Base-by-base conservation (phyloP, 2,797 vertebrate species). In the Rhadinocentrus ornatus region DNA sequence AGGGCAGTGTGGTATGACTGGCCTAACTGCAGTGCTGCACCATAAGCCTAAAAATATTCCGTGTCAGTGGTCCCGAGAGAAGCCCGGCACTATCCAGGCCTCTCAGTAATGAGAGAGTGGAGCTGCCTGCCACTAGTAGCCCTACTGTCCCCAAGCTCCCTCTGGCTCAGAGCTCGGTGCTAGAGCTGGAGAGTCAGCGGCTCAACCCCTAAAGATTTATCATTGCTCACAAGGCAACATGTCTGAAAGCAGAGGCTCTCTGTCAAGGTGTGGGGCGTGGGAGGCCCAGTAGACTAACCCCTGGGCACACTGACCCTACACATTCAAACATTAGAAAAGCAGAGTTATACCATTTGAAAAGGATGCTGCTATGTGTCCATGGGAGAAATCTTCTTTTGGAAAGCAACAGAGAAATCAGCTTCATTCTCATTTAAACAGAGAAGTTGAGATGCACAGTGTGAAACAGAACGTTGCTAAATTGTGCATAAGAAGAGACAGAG, bases 71-170 rank as follows among this genome's bases (percentile, higher is more conserved):
- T 94, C 93, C 93, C 90, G 57, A 74, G 93, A 93, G 93, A 76
- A 86, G 78, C 81, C 86, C 72, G 62, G 79, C 68, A 78, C 87
- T 88, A 90, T 93, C 91, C 91, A 86, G 89, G 92, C 89, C 92
- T 91, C 90, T 91, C 90, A 72, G 92, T 95, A 95, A 95, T 94
- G 93, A 95, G 93, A 92, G 90, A 91, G 86, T 82, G 72, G 91
- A 92, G 92, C 90, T 88, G 90, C 84, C 87, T 90, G 89, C 88
- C 84, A 92, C 88, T 73, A 71, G 87, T 88, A 86, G 90, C 83
- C 86, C 83, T 16, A 63, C 80, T 77, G 89, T 90, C 92, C 93
- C 91, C 77, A 53, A 83, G 86, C 85, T 92, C 91, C 90, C 91
- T 86, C 75, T 53, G 92, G 89, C 91, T 89, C 86, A 70, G 82